Conservation (phyloP, 2,797 vertebrate species). For the Aplochiton taeniatus region DNA sequence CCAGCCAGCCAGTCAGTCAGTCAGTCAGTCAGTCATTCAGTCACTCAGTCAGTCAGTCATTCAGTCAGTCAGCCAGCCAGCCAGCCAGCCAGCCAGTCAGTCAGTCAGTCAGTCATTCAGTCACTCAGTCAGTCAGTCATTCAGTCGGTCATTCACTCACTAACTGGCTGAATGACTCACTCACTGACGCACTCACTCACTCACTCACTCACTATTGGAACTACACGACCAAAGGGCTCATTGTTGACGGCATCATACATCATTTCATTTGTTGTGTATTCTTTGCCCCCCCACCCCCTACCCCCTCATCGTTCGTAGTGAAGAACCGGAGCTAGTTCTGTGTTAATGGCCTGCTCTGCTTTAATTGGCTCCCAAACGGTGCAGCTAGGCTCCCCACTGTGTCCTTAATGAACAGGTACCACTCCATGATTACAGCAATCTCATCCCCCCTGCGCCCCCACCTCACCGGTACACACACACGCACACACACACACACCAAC, state of each 20-base stretch:
- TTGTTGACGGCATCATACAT: constrained; percentile 19
- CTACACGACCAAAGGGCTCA: constrained; percentile 70
- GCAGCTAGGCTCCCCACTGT: constrained; percentile 94
- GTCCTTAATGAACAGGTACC: constrained; percentile 99
- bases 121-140: constrained; percentile 46
- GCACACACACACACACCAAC: not conserved
- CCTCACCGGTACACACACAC: constrained; percentile 45
- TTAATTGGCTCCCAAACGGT: constrained; percentile 97
- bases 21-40: not conserved
- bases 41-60: not conserved
- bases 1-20: constrained; percentile 1
- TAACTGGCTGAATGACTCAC: constrained; percentile 10
- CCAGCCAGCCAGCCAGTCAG: constrained; percentile 23
- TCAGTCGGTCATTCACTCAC: constrained; percentile 70
- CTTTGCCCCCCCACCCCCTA: constrained; percentile 55
- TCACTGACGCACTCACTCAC: not conserved
- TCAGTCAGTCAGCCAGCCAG: constrained; percentile 7
- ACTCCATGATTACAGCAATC: constrained; percentile 99
- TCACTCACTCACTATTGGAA: constrained; percentile 48
- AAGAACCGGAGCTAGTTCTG: constrained; percentile 67
- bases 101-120: constrained; percentile 21
- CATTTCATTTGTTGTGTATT: constrained; percentile 65
- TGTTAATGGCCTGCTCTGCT: constrained; percentile 98
- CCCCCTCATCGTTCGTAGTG: not conserved
- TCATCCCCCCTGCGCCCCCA: constrained; percentile 83